A percentile compares a stretch with the other conserved stretches of the same genome.
Evolutionary conservation across 2,888 invertebrate species (phyloP).

Genomic region (Sisyra nigra): DNA sequence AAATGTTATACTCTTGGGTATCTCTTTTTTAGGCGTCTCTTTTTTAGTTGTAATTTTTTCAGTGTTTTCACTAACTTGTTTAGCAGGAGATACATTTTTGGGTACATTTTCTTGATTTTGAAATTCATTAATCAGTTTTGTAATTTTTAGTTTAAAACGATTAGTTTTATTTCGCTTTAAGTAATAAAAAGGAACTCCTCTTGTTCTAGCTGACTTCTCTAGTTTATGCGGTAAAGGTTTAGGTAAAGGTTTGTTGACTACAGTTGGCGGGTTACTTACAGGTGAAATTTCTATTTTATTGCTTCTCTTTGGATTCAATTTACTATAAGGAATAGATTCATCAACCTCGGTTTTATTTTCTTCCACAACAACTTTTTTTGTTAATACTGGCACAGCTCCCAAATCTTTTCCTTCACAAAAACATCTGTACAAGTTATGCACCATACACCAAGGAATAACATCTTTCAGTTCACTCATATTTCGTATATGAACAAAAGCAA

Average conservation of each 20-base stretch:
- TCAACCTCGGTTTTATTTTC: conserved; percentile 4
- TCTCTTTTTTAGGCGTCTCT: not conserved
- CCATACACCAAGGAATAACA: conserved; percentile 46
- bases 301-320: not conserved
- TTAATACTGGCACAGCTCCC: conserved; percentile 13
- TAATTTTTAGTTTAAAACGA: conserved; percentile 3
- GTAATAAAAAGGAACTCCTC: conserved; percentile 7
- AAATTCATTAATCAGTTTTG: conserved; percentile 2
- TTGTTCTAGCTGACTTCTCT: conserved; percentile 5
- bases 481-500: conserved; percentile 8
- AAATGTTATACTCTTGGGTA: not conserved
- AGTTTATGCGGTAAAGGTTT: no score
- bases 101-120: no score
- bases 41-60: not conserved
- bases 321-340: not conserved
- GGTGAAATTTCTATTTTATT: conserved; percentile 8
- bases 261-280: no score
- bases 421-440: conserved; percentile 48
- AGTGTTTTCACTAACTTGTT: no score
- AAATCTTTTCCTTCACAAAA: conserved; percentile 37
- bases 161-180: conserved; percentile 5
- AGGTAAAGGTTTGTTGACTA: no score
- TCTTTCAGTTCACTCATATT: conserved; percentile 21
- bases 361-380: conserved; percentile 4
- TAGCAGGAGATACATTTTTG: not conserved